phyloP scores from a whole-genome alignment of 2,888 invertebrate genomes.

The Vandiemenella viatica region DNA sequence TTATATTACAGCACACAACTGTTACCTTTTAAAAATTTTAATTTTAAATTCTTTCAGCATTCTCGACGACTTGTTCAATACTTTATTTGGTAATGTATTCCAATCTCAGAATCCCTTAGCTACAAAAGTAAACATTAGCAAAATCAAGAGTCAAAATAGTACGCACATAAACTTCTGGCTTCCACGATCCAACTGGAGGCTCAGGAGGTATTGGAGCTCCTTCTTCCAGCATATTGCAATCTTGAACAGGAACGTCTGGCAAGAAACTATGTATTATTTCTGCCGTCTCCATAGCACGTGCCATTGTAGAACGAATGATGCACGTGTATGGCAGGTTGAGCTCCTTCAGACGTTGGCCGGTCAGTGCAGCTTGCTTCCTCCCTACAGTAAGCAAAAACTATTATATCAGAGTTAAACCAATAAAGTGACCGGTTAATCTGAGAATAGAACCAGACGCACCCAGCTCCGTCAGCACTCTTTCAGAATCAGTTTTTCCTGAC shows the following conservation, averaged over 20 bases:
- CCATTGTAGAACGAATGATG: conserved; percentile 82
- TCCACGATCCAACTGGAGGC: conserved; percentile 78
- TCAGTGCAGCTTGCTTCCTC: conserved; percentile 65
- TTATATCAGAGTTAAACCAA: conserved; percentile 5
- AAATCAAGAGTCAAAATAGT: too few relatives aligned
- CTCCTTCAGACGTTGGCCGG: conserved; percentile 58
- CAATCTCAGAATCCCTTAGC: too few relatives aligned
- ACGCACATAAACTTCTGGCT: conserved; percentile 62
- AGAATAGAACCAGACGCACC: conserved; percentile 34
- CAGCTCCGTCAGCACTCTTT: conserved; percentile 61
- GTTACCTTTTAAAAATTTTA: too few relatives aligned
- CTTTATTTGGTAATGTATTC: too few relatives aligned
- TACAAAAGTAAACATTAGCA: too few relatives aligned
- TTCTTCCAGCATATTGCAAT: conserved; percentile 69
- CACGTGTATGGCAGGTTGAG: conserved; percentile 64
- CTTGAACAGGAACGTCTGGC: conserved; percentile 36
- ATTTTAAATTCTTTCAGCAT: too few relatives aligned
- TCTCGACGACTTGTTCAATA: too few relatives aligned
- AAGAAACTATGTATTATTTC: conserved; percentile 61
- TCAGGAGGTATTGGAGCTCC: conserved; percentile 92
- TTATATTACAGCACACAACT: too few relatives aligned
- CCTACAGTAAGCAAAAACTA: conserved; percentile 35
- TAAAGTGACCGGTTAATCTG: neutral
- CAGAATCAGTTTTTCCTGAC: conserved; percentile 51
- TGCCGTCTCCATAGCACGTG: conserved; percentile 83